Percentiles rank a stretch among this genome's conserved stretches.
Evolutionary conservation across 2,797 vertebrate species (phyloP).

Genomic region (Takifugu ocellatus): DNA sequence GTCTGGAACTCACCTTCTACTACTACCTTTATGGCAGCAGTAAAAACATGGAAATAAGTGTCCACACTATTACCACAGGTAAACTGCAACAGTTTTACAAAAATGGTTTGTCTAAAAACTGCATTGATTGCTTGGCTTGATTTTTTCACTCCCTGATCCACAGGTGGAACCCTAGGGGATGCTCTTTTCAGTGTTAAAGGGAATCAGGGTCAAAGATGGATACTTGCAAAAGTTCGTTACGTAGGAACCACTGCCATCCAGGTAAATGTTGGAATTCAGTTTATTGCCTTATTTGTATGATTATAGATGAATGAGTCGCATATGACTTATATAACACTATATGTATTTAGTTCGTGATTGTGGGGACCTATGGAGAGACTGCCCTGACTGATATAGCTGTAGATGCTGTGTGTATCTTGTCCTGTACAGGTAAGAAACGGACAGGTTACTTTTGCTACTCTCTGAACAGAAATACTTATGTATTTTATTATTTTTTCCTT

Average conservation of each 20-base stretch:
- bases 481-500: background rate
- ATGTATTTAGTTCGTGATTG: constrained; percentile 76
- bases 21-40: constrained; percentile 75
- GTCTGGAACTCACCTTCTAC: constrained; percentile 77
- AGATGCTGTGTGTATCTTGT: constrained; percentile 74
- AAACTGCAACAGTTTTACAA: constrained; percentile 11
- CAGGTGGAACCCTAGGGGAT: constrained; percentile 44
- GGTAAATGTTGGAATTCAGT: constrained; percentile 46
- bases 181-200: constrained; percentile 63
- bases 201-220: constrained; percentile 74
- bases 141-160: background rate
- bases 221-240: constrained; percentile 56
- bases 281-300: background rate
- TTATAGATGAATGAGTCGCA: background rate
- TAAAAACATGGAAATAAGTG: constrained; percentile 63
- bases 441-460: background rate
- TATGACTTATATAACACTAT: background rate
- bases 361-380: constrained; percentile 73
- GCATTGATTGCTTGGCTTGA: background rate
- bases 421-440: constrained; percentile 72
- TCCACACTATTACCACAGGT: constrained; percentile 66
- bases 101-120: background rate
- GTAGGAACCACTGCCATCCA: constrained; percentile 55
- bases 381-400: constrained; percentile 77
- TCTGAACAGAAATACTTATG: background rate